These are phyloP conservation scores for Sylvia borin DNA, from an alignment of 2,797 vertebrate genomes.

Conservation along the genomic window DNA sequence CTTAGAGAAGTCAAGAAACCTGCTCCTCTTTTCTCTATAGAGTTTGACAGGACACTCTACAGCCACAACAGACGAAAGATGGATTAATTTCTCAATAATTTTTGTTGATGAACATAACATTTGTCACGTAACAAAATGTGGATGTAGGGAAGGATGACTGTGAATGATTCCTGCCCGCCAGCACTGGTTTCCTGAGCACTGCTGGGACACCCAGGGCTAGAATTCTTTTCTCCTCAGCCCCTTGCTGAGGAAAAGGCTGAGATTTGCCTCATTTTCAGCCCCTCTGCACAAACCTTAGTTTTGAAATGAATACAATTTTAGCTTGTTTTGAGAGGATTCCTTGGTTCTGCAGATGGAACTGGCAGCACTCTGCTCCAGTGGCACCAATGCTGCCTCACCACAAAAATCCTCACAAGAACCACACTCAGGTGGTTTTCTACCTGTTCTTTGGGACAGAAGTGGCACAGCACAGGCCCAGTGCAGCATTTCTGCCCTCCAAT, in stretches of 20 bases:
- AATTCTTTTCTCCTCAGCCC: neutral
- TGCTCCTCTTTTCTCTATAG: neutral
- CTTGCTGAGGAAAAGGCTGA: neutral
- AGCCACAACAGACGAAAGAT: neutral
- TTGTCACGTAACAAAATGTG: neutral
- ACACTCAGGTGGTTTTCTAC: neutral
- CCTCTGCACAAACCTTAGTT: neutral
- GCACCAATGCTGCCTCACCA: neutral
- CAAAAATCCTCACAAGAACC: neutral
- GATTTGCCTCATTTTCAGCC: neutral
- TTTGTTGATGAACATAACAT: neutral
- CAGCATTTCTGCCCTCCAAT: neutral
- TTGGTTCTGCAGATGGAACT: neutral
- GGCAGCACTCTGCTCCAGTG: neutral
- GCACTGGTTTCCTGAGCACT: neutral
- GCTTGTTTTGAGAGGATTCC: neutral
- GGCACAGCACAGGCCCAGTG: rapidly evolving
- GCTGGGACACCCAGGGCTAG: neutral
- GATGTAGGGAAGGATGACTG: neutral
- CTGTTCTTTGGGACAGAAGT: neutral
- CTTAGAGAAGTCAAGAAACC: neutral
- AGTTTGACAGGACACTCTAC: neutral
- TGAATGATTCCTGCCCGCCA: neutral
- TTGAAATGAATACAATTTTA: neutral
- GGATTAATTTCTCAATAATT: neutral